These are phyloP conservation scores for Thera britannica DNA, from an alignment of 2,888 invertebrate genomes.

Conservation along the genomic window DNA sequence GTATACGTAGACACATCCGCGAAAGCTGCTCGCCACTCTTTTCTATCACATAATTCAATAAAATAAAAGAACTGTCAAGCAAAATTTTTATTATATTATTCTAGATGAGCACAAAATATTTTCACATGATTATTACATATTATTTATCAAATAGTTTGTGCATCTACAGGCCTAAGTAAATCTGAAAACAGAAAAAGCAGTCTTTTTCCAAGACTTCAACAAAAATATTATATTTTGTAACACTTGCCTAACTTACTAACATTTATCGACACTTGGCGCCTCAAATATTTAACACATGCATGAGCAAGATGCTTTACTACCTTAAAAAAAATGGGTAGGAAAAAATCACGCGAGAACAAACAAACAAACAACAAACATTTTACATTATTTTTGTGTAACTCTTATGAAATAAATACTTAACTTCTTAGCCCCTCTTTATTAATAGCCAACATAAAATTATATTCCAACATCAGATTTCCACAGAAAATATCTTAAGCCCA, in stretches of 20 bases:
- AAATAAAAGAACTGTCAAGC: too few relatives aligned
- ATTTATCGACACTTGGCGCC: conserved; percentile 21
- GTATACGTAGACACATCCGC: too few relatives aligned
- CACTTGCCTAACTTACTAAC: not conserved
- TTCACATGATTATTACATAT: too few relatives aligned
- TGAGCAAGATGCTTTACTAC: too few relatives aligned
- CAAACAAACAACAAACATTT: conserved; percentile 17
- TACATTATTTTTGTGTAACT: conserved; percentile 17
- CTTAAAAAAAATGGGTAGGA: not conserved
- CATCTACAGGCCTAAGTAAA: too few relatives aligned
- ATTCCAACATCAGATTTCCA: not conserved
- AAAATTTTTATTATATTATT: too few relatives aligned
- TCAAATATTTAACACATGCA: not conserved
- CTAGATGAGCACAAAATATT: too few relatives aligned
- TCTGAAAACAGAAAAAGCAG: too few relatives aligned
- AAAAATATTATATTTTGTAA: not conserved
- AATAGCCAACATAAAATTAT: conserved; percentile 19
- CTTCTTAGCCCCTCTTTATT: conserved; percentile 1
- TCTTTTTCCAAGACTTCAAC: too few relatives aligned
- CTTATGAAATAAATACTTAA: conserved; percentile 22
- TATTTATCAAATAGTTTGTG: too few relatives aligned
- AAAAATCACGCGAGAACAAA: conserved; percentile 37
- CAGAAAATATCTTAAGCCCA: not conserved
- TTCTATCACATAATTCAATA: too few relatives aligned
- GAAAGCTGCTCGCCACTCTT: too few relatives aligned